A percentile compares a stretch with the other conserved stretches of the same genome.
Conservation (phyloP, 1,140 invertebrate species). For the Rhagoletis zephyria region DNA sequence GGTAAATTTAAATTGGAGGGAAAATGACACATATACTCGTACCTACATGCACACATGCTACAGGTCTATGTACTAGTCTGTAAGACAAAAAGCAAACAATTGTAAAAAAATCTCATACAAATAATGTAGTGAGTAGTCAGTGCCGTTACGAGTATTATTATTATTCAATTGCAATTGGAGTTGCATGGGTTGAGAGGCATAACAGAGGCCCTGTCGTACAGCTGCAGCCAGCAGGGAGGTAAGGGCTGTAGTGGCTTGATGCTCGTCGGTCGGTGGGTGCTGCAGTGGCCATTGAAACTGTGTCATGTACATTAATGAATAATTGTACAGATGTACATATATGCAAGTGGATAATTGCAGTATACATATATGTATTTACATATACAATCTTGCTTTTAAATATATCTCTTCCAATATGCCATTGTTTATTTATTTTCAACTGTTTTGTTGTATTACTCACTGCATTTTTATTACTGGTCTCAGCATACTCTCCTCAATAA, state of each 20-base stretch:
- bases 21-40: neutral
- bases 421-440: too few relatives aligned
- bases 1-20: neutral
- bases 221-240: neutral
- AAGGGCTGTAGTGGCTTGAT: neutral
- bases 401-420: too few relatives aligned
- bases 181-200: neutral
- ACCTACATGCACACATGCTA: neutral
- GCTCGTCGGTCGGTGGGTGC: neutral
- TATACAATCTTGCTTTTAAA: neutral
- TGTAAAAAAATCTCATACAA: neutral
- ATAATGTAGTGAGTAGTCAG: neutral
- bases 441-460: too few relatives aligned
- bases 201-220: neutral
- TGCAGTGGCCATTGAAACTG: constrained; percentile 3
- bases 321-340: neutral
- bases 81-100: neutral
- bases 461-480: too few relatives aligned
- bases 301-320: neutral
- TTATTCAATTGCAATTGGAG: neutral
- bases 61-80: neutral
- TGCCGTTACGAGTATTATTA: neutral
- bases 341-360: neutral
- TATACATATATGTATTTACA: neutral
- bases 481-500: too few relatives aligned